These are phyloP conservation scores for Sphaerophoria taeniata DNA, from an alignment of 2,888 invertebrate genomes.

Conservation along the genomic window DNA sequence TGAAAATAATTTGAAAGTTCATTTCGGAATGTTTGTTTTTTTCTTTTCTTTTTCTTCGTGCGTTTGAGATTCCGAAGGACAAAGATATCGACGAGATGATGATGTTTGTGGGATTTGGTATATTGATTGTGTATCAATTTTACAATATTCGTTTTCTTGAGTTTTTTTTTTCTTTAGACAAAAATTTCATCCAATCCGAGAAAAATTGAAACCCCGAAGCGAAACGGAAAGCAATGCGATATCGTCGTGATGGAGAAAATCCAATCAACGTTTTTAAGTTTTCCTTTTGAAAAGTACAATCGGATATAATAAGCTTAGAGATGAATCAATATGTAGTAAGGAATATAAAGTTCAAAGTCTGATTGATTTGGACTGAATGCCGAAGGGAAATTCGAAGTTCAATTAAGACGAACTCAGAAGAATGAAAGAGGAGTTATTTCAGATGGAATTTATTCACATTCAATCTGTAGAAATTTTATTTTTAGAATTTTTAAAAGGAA, in stretches of 20 bases:
- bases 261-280: slow-evolving; percentile 60
- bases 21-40: slow-evolving; percentile 23
- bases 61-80: too few species aligned
- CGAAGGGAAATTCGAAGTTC: background rate
- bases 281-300: slow-evolving; percentile 26
- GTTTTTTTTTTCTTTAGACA: background rate
- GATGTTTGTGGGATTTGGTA: background rate
- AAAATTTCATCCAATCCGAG: background rate
- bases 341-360: slow-evolving; percentile 19
- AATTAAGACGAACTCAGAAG: slow-evolving; percentile 5
- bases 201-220: background rate
- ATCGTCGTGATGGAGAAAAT: slow-evolving; percentile 51
- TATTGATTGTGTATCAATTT: background rate
- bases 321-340: slow-evolving; percentile 37
- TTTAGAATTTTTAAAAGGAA: too few species aligned
- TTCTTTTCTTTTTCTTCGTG: background rate
- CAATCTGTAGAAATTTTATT: slow-evolving; percentile 3
- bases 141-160: slow-evolving; percentile 3
- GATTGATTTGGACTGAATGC: slow-evolving; percentile 36
- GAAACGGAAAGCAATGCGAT: slow-evolving; percentile 28
- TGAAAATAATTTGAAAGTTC: slow-evolving; percentile 67
- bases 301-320: slow-evolving; percentile 35
- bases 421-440: background rate
- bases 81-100: too few species aligned
- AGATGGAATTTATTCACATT: background rate